phyloP scores from a whole-genome alignment of 2,113 vertebrate species.

The Strigops habroptila region DNA sequence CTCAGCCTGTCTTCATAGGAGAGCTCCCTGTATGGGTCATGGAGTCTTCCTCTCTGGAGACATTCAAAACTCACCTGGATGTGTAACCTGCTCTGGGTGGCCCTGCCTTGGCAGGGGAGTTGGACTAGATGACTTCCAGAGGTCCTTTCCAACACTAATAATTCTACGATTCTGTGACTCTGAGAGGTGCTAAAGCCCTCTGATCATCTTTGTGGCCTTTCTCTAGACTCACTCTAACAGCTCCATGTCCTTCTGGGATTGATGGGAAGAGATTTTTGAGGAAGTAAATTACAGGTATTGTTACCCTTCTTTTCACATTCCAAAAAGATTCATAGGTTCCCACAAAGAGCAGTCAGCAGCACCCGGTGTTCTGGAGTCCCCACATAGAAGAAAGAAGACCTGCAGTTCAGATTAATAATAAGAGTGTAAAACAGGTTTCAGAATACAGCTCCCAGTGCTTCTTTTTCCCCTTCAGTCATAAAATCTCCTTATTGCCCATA shows the following conservation, averaged over 20 bases:
- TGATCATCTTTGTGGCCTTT: neutral
- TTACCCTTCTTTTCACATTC: neutral
- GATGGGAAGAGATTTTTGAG: neutral
- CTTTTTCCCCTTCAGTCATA: neutral
- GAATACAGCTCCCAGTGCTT: neutral
- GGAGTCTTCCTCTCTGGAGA: neutral
- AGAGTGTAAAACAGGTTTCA: neutral
- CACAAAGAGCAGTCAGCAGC: neutral
- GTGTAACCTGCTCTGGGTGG: neutral
- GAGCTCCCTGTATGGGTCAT: neutral
- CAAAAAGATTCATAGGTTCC: neutral
- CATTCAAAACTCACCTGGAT: neutral
- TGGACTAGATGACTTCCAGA: neutral
- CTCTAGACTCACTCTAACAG: neutral
- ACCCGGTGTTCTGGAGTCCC: neutral
- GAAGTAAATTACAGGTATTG: neutral
- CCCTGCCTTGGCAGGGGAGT: neutral
- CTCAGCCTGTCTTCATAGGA: neutral
- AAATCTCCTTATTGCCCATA: neutral
- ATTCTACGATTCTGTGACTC: neutral
- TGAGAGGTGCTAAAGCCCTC: neutral
- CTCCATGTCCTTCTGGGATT: neutral
- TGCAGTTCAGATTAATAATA: neutral
- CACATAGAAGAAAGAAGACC: neutral
- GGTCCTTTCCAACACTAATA: neutral